phyloP scores from a whole-genome alignment of 2,888 invertebrate species.

The Dynastes grantii region DNA sequence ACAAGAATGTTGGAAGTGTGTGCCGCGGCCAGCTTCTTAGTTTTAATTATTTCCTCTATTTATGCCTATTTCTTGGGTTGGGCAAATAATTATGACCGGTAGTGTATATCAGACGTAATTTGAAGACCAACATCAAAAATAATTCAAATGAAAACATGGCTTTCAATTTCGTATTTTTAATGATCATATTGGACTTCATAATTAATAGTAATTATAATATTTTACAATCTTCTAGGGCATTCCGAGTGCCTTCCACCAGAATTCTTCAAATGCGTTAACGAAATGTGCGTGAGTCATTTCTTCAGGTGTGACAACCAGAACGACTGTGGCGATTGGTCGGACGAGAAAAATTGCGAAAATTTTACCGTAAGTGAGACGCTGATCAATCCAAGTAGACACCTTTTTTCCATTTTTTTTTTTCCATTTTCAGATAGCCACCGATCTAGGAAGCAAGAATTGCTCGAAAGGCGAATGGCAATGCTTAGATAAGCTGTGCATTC shows the following conservation, averaged over 20 bases:
- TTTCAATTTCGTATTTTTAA: no score
- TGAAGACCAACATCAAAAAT: no score
- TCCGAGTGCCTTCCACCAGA: conserved; percentile 61
- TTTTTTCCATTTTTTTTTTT: background rate
- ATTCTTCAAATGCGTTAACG: conserved; percentile 66
- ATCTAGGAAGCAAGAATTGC: conserved; percentile 58
- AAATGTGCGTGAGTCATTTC: conserved; percentile 64
- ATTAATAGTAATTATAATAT: background rate
- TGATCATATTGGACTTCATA: no score
- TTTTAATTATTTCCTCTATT: no score
- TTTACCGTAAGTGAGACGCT: conserved; percentile 55
- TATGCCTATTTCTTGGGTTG: no score
- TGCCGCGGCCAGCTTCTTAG: no score
- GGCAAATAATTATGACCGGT: no score
- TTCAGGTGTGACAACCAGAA: conserved; percentile 68
- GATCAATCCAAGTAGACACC: background rate
- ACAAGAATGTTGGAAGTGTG: no score
- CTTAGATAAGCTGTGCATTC: conserved; percentile 62
- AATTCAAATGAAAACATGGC: no score
- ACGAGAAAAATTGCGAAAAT: conserved; percentile 66
- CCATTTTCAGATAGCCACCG: background rate
- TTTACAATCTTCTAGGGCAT: no score
- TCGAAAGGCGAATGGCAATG: conserved; percentile 65
- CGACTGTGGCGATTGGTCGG: conserved; percentile 69
- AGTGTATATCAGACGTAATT: no score